These are phyloP conservation scores for Epinephelus fuscoguttatus DNA, from an alignment of 2,113 vertebrate species.

Conservation along the genomic window DNA sequence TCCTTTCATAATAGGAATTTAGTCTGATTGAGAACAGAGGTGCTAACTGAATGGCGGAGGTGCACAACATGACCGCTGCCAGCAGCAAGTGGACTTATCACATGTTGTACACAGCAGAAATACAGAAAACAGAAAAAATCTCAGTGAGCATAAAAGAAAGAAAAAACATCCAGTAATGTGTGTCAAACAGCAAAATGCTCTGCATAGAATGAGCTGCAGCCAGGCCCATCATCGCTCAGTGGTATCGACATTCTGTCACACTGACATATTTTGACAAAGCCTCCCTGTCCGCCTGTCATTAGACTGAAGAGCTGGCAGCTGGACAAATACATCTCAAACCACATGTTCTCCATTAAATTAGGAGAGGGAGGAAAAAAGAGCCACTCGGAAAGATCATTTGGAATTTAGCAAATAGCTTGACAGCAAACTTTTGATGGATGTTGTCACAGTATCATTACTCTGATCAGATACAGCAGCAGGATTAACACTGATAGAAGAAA, in stretches of 20 bases:
- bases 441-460: neutral
- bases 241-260: conserved; percentile 31
- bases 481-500: no score
- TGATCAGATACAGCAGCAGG: neutral
- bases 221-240: conserved; percentile 11
- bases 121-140: neutral
- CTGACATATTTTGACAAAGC: conserved; percentile 36
- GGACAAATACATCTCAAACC: neutral
- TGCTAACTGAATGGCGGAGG: neutral
- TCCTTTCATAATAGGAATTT: conserved; percentile 14
- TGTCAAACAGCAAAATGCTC: conserved; percentile 12
- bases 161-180: neutral
- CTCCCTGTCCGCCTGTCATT: neutral
- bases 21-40: neutral
- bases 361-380: neutral
- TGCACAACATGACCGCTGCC: neutral
- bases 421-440: neutral
- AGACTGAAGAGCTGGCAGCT: neutral
- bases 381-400: neutral
- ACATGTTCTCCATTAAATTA: neutral
- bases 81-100: neutral
- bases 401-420: neutral
- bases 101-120: neutral
- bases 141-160: conserved; percentile 14
- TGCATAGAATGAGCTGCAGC: conserved; percentile 16